Evolutionary conservation across 2,888 invertebrate species (phyloP).

Genomic region (Nemurella pictetii): DNA sequence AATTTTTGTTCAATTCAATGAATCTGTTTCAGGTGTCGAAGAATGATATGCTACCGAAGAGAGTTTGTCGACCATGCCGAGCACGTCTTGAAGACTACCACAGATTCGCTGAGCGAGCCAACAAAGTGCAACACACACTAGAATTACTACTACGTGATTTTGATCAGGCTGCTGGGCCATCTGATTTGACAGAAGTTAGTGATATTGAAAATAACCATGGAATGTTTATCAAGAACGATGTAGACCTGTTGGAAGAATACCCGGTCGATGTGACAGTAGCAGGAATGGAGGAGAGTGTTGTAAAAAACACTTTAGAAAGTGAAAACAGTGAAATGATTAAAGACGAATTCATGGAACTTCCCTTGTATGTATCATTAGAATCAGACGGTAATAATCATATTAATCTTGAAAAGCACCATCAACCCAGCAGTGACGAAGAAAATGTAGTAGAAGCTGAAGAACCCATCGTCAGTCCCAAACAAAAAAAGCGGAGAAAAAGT

Average conservation of each 20-base stretch:
- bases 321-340: not conserved
- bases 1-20: not conserved
- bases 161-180: not conserved
- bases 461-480: not conserved
- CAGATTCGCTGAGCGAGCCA: conserved; percentile 39
- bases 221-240: not conserved
- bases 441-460: not conserved
- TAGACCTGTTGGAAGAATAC: not conserved
- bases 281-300: not conserved
- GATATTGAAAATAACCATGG: not conserved
- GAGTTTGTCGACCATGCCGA: conserved; percentile 38
- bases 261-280: not conserved
- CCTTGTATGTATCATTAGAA: conserved; percentile 35
- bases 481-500: not conserved
- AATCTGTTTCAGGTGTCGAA: conserved; percentile 37
- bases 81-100: conserved; percentile 37
- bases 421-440: conserved; percentile 18
- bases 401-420: conserved; percentile 6
- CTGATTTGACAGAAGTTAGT: not conserved
- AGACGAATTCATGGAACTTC: conserved; percentile 38
- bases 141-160: conserved; percentile 31
- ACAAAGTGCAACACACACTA: conserved; percentile 38
- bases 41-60: conserved; percentile 39
- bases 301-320: not conserved
- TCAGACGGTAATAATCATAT: conserved; percentile 31